Evolutionary conservation across 2,888 invertebrate genomes (phyloP), one percentile per base, ranked within the genome.

Genomic region (Malachius bipustulatus): DNA sequence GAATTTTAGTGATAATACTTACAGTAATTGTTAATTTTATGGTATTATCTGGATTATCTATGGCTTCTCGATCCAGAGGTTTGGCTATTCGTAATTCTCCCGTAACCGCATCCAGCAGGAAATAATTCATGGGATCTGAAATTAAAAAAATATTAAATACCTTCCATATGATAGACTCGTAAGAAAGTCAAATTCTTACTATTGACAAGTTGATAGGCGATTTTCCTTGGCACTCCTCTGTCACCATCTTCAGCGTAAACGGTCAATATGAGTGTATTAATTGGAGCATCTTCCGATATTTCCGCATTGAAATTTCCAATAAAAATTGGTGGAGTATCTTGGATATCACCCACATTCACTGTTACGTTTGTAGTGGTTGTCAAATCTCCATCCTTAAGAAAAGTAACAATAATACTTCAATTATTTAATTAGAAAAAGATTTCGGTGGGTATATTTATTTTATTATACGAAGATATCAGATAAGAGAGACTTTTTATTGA

Each of bases 241-340:
- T 91, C 90, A 0, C 87, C 88, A 56, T 90, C 90, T 29, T 81
- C 67, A 0, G 90, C 90, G 53, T 77, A 76, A 6, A 88, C 69
- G 1, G 76, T 79, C 62, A 89, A 73, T 1, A 84, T 82, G 27
- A 82, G 62, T 0, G 83, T 81, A 8, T 87, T 88, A 26, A 90
- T 85, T 0, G 82, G 77, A 36, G 81, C 83, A 51, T 88, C 83
- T 57, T 90, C 90, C 14, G 73, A 68, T 16, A 89, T 71, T 14
- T 87, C 77, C 0, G 82, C 82, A 9, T 80, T 78, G 35, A 88
- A 65, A 0, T 85, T 75, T 1, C 85, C 85, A 30, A 76, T 73
- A 64, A 90, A 90, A 35, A 80, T 73, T 0, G 90, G 90, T 0
- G 89, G 84, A 1, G 77, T 80, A 59, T 90, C 87, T 65, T 90